These are phyloP conservation scores for Elysia crispata DNA, from an alignment of 2,888 invertebrate species.

Conservation along the genomic window DNA sequence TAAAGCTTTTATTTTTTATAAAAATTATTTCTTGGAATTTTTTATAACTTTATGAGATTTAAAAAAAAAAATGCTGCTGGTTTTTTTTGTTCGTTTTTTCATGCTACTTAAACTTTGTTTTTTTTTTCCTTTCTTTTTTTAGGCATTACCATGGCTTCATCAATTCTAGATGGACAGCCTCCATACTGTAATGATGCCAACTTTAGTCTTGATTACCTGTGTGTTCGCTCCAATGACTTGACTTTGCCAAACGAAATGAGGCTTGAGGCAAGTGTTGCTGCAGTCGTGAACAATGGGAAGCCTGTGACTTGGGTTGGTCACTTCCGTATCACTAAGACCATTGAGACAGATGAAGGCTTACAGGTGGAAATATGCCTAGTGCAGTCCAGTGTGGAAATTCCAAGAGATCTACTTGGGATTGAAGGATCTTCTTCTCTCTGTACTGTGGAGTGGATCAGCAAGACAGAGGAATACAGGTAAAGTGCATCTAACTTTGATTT, in stretches of 20 bases:
- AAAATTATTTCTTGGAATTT: too few relatives aligned
- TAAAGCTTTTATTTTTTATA: too few relatives aligned
- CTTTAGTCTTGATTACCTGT: constrained; percentile 65
- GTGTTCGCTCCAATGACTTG: constrained; percentile 66
- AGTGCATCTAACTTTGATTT: too few relatives aligned
- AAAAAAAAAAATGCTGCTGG: too few relatives aligned
- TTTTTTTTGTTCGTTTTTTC: too few relatives aligned
- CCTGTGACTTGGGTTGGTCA: constrained; percentile 71
- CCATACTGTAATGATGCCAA: constrained; percentile 55
- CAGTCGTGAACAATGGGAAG: constrained; percentile 55
- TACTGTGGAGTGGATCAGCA: constrained; percentile 70
- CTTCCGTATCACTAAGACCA: constrained; percentile 59
- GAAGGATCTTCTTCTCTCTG: constrained; percentile 50
- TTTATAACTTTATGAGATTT: too few relatives aligned
- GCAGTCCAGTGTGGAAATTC: constrained; percentile 64
- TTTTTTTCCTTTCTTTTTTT: too few relatives aligned
- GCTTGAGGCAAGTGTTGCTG: constrained; percentile 54
- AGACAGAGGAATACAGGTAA: constrained; percentile 64
- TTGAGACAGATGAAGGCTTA: constrained; percentile 42
- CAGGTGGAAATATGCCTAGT: constrained; percentile 60
- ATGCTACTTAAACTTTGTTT: too few relatives aligned
- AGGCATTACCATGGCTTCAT: too few relatives aligned
- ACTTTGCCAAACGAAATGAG: constrained; percentile 53
- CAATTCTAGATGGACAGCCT: constrained; percentile 29
- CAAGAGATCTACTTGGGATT: constrained; percentile 54